Percentiles rank a stretch among this genome's conserved stretches.
Conservation (phyloP, 1,140 invertebrate species). For the Melanaphis sacchari region DNA sequence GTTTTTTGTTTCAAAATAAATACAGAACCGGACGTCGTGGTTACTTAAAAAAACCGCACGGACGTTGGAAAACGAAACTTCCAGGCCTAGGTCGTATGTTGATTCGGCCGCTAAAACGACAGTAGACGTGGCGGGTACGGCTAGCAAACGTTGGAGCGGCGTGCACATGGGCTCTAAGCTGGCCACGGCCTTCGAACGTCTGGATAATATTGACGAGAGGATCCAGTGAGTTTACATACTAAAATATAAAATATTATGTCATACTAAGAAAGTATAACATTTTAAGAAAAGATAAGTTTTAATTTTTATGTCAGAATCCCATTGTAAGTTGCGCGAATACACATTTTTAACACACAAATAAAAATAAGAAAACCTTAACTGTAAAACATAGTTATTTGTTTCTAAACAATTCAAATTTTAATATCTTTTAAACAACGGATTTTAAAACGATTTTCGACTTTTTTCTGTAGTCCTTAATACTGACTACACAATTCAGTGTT, state of each 20-base stretch:
- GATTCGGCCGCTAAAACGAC: conserved; percentile 65
- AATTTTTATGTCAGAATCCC: background rate
- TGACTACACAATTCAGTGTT: no score
- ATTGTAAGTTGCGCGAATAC: background rate
- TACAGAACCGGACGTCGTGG: conserved; percentile 62
- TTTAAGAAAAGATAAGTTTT: background rate
- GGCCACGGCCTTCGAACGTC: conserved; percentile 74
- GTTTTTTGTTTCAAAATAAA: background rate
- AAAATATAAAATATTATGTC: background rate
- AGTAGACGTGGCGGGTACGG: conserved; percentile 67
- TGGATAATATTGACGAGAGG: conserved; percentile 73
- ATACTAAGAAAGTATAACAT: background rate
- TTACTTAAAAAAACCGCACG: conserved; percentile 68
- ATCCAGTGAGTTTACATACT: conserved; percentile 62
- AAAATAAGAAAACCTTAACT: no score
- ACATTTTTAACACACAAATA: no score
- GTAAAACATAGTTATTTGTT: no score
- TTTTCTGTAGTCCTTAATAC: no score
- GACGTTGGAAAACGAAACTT: conserved; percentile 63
- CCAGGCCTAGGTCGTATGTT: conserved; percentile 73
- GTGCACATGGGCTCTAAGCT: conserved; percentile 75
- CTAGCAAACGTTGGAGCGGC: conserved; percentile 77
- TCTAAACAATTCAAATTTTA: no score
- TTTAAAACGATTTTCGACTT: no score
- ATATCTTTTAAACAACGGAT: no score